A percentile compares a stretch with the other conserved stretches of the same genome.
phyloP scores from a whole-genome alignment of 2,797 vertebrate genomes.

The Sphenodon punctatus region DNA sequence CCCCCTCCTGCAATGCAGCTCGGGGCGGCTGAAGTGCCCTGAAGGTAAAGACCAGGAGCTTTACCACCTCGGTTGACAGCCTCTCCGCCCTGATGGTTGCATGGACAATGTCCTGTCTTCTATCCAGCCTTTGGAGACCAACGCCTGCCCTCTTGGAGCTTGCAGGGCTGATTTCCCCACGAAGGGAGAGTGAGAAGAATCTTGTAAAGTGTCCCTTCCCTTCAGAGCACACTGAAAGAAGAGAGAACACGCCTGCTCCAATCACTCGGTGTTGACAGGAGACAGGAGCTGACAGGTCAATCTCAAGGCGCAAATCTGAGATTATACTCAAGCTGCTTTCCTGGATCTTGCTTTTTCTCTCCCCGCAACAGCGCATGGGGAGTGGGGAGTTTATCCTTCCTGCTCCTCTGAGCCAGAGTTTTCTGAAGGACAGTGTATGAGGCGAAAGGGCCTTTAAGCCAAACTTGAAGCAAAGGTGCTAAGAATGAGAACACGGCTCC shows the following conservation, averaged over 20 bases:
- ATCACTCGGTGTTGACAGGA: background rate
- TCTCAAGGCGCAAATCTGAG: background rate
- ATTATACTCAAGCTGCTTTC: background rate
- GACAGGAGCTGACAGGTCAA: background rate
- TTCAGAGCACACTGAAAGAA: background rate
- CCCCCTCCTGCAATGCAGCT: no score
- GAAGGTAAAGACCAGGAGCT: no score
- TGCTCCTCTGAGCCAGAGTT: background rate
- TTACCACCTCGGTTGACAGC: no score
- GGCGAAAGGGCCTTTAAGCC: background rate
- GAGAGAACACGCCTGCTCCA: background rate
- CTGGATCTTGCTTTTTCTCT: background rate
- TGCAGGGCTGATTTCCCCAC: background rate
- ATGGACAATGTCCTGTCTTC: no score
- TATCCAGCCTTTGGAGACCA: no score
- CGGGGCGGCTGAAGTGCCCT: no score
- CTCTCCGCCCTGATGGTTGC: no score
- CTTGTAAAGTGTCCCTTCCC: background rate
- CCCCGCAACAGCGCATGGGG: fast-evolving
- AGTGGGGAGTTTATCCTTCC: no score
- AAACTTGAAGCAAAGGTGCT: background rate
- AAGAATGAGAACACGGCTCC: background rate
- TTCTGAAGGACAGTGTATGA: background rate
- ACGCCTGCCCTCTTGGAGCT: background rate
- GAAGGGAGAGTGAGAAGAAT: no score